Base-by-base conservation (phyloP, 1,140 invertebrate species). In the Pogonomyrmex californicus region DNA sequence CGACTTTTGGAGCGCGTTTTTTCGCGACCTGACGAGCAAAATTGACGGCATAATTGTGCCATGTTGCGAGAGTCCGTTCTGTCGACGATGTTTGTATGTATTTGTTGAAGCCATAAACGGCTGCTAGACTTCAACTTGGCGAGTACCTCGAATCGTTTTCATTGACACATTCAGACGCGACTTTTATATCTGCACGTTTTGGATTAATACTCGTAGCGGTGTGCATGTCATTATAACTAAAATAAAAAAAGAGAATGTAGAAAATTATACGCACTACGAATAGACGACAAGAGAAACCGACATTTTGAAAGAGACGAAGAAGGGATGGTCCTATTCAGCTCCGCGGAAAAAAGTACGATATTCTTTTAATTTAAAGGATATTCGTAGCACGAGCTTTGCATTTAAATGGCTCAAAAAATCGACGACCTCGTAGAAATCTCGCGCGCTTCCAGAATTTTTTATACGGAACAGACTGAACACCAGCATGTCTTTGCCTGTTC, bases 381-480 rank as follows among this genome's bases (percentile, higher is more conserved):
- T 81, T 81, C 62, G 47, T 23, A 81, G 63, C 65, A 58, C 65
- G 23, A 36, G 38, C 78, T 81, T 81, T 81, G 78, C 78, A 81
- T 81, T 81, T 81, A 81, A 81, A 81, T 81, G 49, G 38, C 30
- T 54, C 9, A 33, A 70, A 81, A 81, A 44, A 70, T 81, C 78
- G 78, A 81, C 63, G 65, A 70, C 38, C n/a, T 23, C 63, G 38
- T 70, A n/a, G 23, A 70, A 44, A 56, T 81, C 49, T 56, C 65
- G 78, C 36, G 65, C 23, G 47, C 63, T 81, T 56, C 9, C 12
- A 33, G 78, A 70, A 58, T 81, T 70, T 81, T 81, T 81, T 44
- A 70, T 56, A 58, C 49, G 3, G 47, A 33, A 51, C 44, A 36
- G 30, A 41, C 36, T 33, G 78, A 58, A 44, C 51, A 54, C 23